These are phyloP conservation scores for Hymenopus coronatus DNA, from an alignment of 2,888 invertebrate genomes.

Conservation along the genomic window DNA sequence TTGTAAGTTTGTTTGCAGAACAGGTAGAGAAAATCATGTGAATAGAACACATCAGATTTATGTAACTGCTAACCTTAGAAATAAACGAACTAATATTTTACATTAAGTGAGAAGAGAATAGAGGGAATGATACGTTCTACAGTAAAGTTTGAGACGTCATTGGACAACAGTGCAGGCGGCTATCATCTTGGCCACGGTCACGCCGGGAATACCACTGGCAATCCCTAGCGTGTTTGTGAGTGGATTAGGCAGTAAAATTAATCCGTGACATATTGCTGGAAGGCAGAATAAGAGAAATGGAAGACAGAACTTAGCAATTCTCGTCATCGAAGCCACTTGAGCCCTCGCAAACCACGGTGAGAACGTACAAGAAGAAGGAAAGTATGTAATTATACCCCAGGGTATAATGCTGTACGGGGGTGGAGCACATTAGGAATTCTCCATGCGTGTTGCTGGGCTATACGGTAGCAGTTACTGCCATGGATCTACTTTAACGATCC, in stretches of 20 bases:
- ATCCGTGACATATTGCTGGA: neutral
- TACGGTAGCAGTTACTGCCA: neutral
- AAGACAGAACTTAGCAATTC: slow-evolving; percentile 12
- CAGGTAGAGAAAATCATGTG: too few relatives aligned
- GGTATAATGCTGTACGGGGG: neutral
- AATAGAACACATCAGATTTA: too few relatives aligned
- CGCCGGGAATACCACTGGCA: too few relatives aligned
- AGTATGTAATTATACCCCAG: slow-evolving; percentile 4
- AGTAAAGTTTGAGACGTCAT: too few relatives aligned
- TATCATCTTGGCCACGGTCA: too few relatives aligned
- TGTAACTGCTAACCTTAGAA: too few relatives aligned
- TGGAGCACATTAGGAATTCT: neutral
- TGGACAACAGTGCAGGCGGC: too few relatives aligned
- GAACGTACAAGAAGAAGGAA: neutral
- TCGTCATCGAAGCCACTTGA: neutral
- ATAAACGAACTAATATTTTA: too few relatives aligned
- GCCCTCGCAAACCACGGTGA: neutral
- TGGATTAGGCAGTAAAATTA: neutral
- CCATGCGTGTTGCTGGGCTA: neutral
- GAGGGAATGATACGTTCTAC: too few relatives aligned
- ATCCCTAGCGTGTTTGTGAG: neutral
- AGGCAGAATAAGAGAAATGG: neutral
- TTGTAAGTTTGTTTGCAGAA: too few relatives aligned
- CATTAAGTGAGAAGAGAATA: too few relatives aligned
- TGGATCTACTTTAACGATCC: neutral